Evolutionary conservation across 1,140 invertebrate genomes (phyloP).

Genomic region (Drosophila navojoa): DNA sequence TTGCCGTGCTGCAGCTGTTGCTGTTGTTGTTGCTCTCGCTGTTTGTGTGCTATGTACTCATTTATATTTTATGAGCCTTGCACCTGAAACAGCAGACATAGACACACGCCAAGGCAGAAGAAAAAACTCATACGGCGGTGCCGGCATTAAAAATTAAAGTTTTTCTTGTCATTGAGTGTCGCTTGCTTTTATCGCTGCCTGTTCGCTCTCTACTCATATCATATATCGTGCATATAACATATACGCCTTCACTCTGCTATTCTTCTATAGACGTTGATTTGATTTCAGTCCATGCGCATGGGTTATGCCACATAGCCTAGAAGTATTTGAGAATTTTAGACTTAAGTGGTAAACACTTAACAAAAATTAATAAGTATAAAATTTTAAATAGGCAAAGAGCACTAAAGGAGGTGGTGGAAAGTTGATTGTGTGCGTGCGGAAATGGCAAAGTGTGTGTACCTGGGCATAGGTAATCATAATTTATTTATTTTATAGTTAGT

Average conservation of each 20-base stretch:
- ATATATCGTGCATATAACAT: neutral
- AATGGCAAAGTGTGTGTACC: slow-evolving; percentile 28
- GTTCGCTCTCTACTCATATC: slow-evolving; percentile 22
- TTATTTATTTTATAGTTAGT: slow-evolving; percentile 66
- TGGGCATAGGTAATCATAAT: slow-evolving; percentile 52
- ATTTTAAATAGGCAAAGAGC: slow-evolving; percentile 36
- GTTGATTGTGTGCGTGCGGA: slow-evolving; percentile 23
- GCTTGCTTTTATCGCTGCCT: slow-evolving; percentile 31
- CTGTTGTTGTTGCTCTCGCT: slow-evolving; percentile 27
- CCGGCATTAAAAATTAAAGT: slow-evolving; percentile 76
- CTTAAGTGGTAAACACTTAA: slow-evolving; percentile 1
- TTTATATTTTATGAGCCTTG: slow-evolving; percentile 74
- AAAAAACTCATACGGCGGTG: slow-evolving; percentile 25
- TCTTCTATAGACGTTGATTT: slow-evolving; percentile 43
- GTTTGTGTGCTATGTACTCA: slow-evolving; percentile 47
- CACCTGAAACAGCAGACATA: slow-evolving; percentile 60
- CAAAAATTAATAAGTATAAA: slow-evolving; percentile 20
- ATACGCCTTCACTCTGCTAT: neutral
- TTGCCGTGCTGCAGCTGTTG: slow-evolving; percentile 39
- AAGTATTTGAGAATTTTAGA: neutral
- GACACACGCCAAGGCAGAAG: slow-evolving; percentile 25
- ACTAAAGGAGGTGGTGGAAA: neutral
- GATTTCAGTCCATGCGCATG: slow-evolving; percentile 33
- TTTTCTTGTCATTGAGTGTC: slow-evolving; percentile 69
- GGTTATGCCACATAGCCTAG: neutral